Conservation (phyloP, 2,113 vertebrate genomes). For the Chaetorhynchus papuensis region DNA sequence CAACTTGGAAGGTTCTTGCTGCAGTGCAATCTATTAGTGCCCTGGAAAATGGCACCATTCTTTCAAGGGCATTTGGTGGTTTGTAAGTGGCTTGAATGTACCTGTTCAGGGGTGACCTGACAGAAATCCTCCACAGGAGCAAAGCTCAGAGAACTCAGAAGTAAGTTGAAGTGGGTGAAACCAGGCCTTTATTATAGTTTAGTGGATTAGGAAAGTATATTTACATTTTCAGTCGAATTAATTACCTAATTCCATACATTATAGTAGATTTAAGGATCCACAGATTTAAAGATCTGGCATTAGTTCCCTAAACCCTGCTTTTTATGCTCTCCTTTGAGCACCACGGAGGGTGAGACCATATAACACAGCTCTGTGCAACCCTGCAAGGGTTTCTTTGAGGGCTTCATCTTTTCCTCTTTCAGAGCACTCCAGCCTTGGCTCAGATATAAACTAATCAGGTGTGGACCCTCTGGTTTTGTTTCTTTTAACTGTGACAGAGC, state of each 20-base stretch:
- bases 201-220: neutral
- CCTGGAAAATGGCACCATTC: neutral
- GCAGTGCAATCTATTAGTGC: neutral
- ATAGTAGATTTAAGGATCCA: neutral
- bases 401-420: neutral
- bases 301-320: neutral
- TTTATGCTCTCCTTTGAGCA: neutral
- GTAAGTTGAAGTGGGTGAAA: neutral
- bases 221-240: neutral
- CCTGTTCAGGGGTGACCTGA: neutral
- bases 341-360: neutral
- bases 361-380: neutral
- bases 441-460: neutral
- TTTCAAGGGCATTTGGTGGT: neutral
- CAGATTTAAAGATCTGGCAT: neutral
- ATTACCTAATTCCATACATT: neutral
- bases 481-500: neutral
- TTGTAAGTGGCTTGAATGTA: neutral
- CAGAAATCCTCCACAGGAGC: neutral
- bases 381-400: neutral
- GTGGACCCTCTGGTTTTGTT: neutral
- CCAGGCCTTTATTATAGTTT: neutral
- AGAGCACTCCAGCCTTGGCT: neutral
- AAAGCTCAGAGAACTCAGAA: neutral
- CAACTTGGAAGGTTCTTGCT: neutral